Conservation (phyloP, 1,140 invertebrate genomes). For the Diplogasteroides magnus region DNA sequence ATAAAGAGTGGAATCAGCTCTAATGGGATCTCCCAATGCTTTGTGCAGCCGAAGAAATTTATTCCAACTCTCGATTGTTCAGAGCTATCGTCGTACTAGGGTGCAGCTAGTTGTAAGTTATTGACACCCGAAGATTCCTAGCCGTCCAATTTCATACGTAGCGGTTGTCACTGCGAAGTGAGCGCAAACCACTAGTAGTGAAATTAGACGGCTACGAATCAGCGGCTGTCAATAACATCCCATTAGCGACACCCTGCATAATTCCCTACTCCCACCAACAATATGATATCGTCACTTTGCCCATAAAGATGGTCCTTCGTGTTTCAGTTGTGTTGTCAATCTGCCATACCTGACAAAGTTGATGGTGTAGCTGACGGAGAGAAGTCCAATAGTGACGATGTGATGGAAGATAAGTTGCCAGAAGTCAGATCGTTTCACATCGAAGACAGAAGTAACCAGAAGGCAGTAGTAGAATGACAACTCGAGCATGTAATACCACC, state of each 20-base stretch:
- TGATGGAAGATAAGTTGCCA: conserved; percentile 98
- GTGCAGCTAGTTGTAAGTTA: no score
- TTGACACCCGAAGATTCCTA: no score
- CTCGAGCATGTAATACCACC: conserved; percentile 95
- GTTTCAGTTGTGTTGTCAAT: conserved; percentile 4
- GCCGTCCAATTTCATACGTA: no score
- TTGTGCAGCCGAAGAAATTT: no score
- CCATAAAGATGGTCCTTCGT: neutral
- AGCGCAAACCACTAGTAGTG: no score
- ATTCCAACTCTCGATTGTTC: no score
- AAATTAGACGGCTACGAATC: no score
- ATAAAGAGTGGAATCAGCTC: conserved; percentile 1
- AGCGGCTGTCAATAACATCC: no score
- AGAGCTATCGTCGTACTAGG: no score
- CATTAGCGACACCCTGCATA: no score
- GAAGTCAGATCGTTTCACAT: conserved; percentile 67
- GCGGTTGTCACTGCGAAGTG: no score
- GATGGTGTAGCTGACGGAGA: conserved; percentile 86
- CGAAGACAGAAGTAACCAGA: conserved; percentile 57
- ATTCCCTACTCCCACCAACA: neutral
- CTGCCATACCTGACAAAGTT: conserved; percentile 70
- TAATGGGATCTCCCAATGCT: no score
- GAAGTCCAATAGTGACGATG: conserved; percentile 78
- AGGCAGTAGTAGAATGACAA: conserved; percentile 90
- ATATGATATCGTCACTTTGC: neutral